These are phyloP conservation scores for Erebia aethiops DNA, from an alignment of 2,888 invertebrate genomes.

Conservation along the genomic window DNA sequence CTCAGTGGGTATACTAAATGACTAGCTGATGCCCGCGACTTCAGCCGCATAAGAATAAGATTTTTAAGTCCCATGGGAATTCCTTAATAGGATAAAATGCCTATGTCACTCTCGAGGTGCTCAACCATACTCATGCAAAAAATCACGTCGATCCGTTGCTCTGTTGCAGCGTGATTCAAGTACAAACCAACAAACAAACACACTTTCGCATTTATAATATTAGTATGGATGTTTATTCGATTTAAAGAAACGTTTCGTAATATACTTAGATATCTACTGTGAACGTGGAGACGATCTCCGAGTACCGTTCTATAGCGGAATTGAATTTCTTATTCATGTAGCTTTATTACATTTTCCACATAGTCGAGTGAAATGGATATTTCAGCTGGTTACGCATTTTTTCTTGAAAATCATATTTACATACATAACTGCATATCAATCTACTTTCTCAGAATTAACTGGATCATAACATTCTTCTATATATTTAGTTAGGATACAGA, in stretches of 20 bases:
- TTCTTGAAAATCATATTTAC: conserved; percentile 25
- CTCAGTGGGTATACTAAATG: no score
- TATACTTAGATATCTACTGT: conserved; percentile 27
- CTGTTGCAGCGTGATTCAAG: no score
- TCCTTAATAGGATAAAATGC: no score
- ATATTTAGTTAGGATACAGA: background rate
- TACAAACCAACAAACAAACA: background rate
- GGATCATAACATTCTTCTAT: background rate
- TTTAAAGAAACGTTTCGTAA: conserved; percentile 24
- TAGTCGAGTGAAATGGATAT: conserved; percentile 33
- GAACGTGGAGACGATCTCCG: conserved; percentile 41
- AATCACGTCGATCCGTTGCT: no score
- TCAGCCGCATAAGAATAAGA: no score
- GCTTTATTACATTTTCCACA: conserved; percentile 45
- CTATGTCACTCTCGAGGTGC: no score
- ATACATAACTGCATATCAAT: conserved; percentile 10
- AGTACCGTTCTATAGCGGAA: conserved; percentile 45
- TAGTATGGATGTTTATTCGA: conserved; percentile 13
- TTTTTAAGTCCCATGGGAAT: no score
- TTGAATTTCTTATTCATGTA: conserved; percentile 58
- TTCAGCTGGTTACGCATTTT: conserved; percentile 43
- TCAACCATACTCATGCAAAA: no score
- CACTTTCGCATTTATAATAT: background rate
- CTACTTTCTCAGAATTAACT: conserved; percentile 2
- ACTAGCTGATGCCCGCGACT: no score